Base-by-base conservation (phyloP, 2,113 vertebrate genomes). In the Dicentrarchus labrax region DNA sequence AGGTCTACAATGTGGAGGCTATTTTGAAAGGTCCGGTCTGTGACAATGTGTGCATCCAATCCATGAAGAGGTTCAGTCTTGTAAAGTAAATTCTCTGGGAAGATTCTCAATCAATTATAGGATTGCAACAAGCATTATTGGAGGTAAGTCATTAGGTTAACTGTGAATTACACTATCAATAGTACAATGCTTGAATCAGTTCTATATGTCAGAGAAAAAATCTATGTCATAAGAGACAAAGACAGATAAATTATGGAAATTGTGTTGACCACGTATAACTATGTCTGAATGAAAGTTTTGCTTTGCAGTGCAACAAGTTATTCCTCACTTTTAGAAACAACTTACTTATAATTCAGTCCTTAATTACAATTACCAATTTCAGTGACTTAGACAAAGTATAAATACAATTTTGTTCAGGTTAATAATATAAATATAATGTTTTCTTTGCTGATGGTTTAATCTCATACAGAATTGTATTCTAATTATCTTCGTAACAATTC, bases 21-120 rank as follows among this genome's bases (percentile, higher is more conserved):
- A 84, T 92, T 93, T 88, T 83, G 87, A 82, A 88, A 89, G 86
- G 83, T 91, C 89, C 70, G 59, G 83, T 67, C 68, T 41, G 69
- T 76, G 86, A 88, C 87, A 89, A 90, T 57, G 72, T 83, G 80
- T 68, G 83, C 87, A 79, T 92, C 65, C 22, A 59, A 77, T 82
- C 47, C 48, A 45, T 73, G 72, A 36, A 30, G 60, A 85, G 80
- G 71, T 86, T 91, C 41, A 79, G 72, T 69, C 41, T 72, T 76
- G 61, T 48, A 66, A 78, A 86, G 62, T 38, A 45, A 82, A 70
- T 67, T 67, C 10, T 38, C 19, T 6, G 53, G 5, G 54, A 61
- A 81, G 68, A 73, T 43, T 67, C 65, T 90, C 57, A 61, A 72
- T 83, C 61, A 86, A 38, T 89, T 73, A 73, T 16, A 41, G 41